phyloP scores from a whole-genome alignment of 2,113 vertebrate genomes.

The Apistogramma diplotaenia region DNA sequence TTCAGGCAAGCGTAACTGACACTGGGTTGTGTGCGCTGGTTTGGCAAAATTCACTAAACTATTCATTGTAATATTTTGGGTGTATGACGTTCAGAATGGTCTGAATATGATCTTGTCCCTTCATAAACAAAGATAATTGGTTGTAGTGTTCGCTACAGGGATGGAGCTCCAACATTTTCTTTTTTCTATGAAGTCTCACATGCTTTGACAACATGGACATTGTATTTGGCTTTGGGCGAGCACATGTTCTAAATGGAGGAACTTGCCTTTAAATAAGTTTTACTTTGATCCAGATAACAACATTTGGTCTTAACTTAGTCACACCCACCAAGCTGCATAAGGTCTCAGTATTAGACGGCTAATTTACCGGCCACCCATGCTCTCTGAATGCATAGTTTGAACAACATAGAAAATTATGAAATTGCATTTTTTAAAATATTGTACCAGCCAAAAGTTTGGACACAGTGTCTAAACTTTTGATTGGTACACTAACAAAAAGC shows the following conservation, averaged over 20 bases:
- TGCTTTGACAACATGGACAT: background rate
- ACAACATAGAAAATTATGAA: conserved; percentile 23
- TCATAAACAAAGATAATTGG: conserved; percentile 7
- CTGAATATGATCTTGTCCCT: conserved; percentile 19
- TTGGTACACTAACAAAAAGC: too few relatives aligned
- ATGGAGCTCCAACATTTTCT: background rate
- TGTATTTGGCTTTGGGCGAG: background rate
- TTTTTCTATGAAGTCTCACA: background rate
- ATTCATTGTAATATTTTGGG: background rate
- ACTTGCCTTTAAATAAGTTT: background rate
- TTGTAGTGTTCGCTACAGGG: conserved; percentile 10
- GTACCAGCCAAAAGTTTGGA: too few relatives aligned
- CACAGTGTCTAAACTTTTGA: too few relatives aligned
- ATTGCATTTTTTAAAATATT: background rate
- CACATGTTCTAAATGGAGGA: background rate
- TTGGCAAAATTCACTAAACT: background rate
- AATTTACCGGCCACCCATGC: conserved; percentile 33
- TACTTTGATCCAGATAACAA: background rate
- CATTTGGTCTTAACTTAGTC: conserved; percentile 10
- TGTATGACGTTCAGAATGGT: conserved; percentile 21
- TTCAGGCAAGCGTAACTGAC: conserved; percentile 5
- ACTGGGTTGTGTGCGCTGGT: conserved; percentile 1
- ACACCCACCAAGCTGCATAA: conserved; percentile 16
- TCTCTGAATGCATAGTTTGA: background rate
- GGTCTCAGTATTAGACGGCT: conserved; percentile 4